Conservation (phyloP, 30 jellyfish, hydroid and myxozoan genomes). For the Sanderia malayensis region DNA sequence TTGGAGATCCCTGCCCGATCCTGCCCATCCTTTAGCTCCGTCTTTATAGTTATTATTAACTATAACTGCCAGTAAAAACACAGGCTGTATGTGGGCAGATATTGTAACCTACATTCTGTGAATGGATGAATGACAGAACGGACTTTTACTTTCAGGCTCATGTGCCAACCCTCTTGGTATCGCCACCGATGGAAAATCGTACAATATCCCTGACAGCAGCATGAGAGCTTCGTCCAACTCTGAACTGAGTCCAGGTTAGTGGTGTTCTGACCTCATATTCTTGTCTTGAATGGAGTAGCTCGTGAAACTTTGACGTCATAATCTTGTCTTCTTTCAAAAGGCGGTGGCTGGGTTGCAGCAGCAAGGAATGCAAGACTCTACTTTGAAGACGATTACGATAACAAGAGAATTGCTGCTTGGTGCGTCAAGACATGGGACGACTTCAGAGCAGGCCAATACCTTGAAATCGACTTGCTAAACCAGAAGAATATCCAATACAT, state of each 20-base stretch:
- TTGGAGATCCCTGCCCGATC: too few relatives aligned
- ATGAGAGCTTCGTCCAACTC: conserved; percentile 61
- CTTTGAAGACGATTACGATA: conserved; percentile 76
- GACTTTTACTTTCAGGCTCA: conserved; percentile 26
- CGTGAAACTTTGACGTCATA: not conserved
- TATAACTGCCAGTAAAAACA: too few relatives aligned
- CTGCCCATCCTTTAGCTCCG: too few relatives aligned
- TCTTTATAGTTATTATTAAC: too few relatives aligned
- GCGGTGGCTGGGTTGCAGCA: conserved; percentile 81
- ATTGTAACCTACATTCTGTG: too few relatives aligned
- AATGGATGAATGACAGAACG: too few relatives aligned
- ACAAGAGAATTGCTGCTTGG: conserved; percentile 96
- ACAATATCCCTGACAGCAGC: conserved; percentile 47
- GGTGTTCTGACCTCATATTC: not conserved
- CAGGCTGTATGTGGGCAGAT: too few relatives aligned
- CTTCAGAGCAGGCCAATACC: conserved; percentile 37
- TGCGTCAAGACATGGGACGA: conserved; percentile 76
- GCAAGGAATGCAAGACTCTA: conserved; percentile 88
- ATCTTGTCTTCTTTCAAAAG: conserved; percentile 1
- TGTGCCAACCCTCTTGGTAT: conserved; percentile 65
- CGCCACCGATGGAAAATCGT: conserved; percentile 43
- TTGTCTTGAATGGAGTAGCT: not conserved
- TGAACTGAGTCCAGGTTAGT: conserved; percentile 20
- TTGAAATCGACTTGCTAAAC: conserved; percentile 79
- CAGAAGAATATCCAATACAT: conserved; percentile 59